These are phyloP conservation scores for Chrysomela aeneicollis DNA, from an alignment of 2,888 invertebrate species.

Conservation along the genomic window DNA sequence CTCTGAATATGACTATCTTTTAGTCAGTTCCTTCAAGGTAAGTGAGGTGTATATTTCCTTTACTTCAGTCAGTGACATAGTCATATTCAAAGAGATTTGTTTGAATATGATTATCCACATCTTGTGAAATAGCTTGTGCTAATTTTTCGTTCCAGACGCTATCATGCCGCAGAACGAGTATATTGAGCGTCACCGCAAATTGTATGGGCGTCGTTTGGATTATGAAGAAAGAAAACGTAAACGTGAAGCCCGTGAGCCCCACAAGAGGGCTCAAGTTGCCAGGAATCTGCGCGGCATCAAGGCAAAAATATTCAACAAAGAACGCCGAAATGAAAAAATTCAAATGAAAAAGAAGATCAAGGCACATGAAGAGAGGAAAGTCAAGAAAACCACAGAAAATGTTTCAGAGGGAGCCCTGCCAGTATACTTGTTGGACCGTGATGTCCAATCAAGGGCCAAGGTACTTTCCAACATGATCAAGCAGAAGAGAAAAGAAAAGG, in stretches of 20 bases:
- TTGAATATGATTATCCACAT: conserved; percentile 56
- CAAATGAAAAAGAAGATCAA: conserved; percentile 99
- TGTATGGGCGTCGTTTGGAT: conserved; percentile 95
- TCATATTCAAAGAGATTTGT: conserved; percentile 58
- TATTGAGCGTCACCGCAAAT: conserved; percentile 96
- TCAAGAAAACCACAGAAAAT: conserved; percentile 81
- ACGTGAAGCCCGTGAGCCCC: conserved; percentile 92
- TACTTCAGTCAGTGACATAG: conserved; percentile 47
- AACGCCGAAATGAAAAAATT: conserved; percentile 96
- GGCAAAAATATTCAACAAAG: conserved; percentile 96
- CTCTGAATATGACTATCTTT: conserved; percentile 60
- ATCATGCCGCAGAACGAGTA: conserved; percentile 99
- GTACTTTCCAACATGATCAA: conserved; percentile 99
- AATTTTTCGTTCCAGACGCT: conserved; percentile 46
- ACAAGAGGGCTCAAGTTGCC: conserved; percentile 90
- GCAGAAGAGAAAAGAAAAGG: conserved; percentile 99
- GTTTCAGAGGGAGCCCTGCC: conserved; percentile 93
- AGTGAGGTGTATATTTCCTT: conserved; percentile 42
- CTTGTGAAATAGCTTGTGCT: conserved; percentile 33
- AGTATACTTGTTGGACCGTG: conserved; percentile 96
- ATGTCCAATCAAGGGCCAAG: conserved; percentile 92
- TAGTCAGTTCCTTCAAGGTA: conserved; percentile 50
- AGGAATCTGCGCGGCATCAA: conserved; percentile 93
- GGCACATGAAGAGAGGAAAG: conserved; percentile 95
- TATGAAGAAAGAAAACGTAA: conserved; percentile 97